These are phyloP conservation scores for Percopsis omiscomaycus DNA, from an alignment of 2,797 vertebrate genomes.

Conservation along the genomic window DNA sequence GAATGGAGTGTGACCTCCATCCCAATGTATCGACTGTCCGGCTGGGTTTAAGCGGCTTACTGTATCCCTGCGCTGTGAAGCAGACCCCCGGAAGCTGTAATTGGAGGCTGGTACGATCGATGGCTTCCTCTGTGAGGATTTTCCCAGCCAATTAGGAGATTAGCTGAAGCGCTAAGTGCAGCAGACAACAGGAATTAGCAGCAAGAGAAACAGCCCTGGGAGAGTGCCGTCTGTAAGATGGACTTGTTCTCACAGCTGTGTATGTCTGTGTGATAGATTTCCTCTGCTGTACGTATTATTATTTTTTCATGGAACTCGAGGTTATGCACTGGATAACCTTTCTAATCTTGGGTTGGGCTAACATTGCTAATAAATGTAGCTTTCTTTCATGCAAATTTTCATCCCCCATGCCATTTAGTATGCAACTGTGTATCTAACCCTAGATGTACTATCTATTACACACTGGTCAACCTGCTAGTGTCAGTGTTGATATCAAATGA, in stretches of 20 bases:
- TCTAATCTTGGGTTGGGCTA: not conserved
- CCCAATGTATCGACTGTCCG: slow-evolving; percentile 56
- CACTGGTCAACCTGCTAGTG: too few relatives aligned
- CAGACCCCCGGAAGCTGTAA: slow-evolving; percentile 53
- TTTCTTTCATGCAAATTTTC: not conserved
- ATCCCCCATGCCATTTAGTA: not conserved
- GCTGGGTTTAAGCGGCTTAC: slow-evolving; percentile 67
- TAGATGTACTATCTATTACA: too few relatives aligned
- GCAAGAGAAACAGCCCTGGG: slow-evolving; percentile 47
- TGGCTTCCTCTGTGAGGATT: slow-evolving; percentile 76
- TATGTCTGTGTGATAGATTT: not conserved
- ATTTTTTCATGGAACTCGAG: not conserved
- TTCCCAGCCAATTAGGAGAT: slow-evolving; percentile 80
- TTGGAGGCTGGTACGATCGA: slow-evolving; percentile 72
- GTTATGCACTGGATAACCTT: not conserved
- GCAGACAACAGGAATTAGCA: slow-evolving; percentile 70
- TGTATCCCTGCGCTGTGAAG: slow-evolving; percentile 54
- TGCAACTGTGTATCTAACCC: too few relatives aligned
- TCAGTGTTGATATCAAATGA: too few relatives aligned
- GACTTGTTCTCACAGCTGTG: slow-evolving; percentile 4
- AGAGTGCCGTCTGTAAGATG: slow-evolving; percentile 31
- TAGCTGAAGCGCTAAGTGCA: slow-evolving; percentile 71
- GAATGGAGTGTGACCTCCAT: slow-evolving; percentile 43
- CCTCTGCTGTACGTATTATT: not conserved
- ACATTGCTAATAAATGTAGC: not conserved